phyloP scores from a whole-genome alignment of 2,113 vertebrate species.

The sheep (Ovis aries) region ARS-UI_Ramb_v3.0 NC_056059.1:81100001-81100500 shows the following conservation, averaged over 20 bases:
- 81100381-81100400: background rate
- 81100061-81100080: background rate
- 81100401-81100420: background rate
- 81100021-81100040: background rate
- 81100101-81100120: background rate
- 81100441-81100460: background rate
- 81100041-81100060: background rate
- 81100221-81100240: background rate
- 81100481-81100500: background rate
- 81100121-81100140: background rate
- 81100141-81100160: background rate
- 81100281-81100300: background rate
- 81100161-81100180: background rate
- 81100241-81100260: background rate
- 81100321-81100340: background rate
- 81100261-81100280: background rate
- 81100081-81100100: background rate
- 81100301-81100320: background rate
- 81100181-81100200: background rate
- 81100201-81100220: background rate
- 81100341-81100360: background rate
- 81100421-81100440: background rate
- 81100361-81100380: background rate
- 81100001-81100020: background rate
- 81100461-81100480: background rate